These are phyloP conservation scores for Sweltsa coloradensis DNA, from an alignment of 1,140 invertebrate genomes.

Conservation along the genomic window DNA sequence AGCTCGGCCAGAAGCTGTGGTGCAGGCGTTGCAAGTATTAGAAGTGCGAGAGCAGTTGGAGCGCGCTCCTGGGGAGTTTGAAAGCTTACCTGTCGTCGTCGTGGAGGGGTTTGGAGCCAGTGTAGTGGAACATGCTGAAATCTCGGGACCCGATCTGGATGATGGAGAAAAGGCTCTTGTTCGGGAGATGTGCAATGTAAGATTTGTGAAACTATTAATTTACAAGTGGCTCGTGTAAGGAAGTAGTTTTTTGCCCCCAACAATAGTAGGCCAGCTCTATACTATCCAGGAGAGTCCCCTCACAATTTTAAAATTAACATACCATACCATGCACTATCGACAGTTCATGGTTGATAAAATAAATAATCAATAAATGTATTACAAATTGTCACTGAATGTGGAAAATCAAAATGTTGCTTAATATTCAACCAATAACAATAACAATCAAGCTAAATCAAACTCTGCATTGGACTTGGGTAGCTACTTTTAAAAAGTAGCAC, in stretches of 20 bases:
- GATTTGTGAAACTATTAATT: constrained; percentile 21
- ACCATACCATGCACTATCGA: background rate
- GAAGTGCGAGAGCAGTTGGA: constrained; percentile 84
- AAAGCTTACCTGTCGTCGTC: background rate
- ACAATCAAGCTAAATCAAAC: too few species aligned
- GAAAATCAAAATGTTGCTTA: too few species aligned
- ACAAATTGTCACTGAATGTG: background rate
- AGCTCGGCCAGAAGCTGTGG: constrained; percentile 72
- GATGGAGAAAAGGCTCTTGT: constrained; percentile 87
- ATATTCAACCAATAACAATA: too few species aligned
- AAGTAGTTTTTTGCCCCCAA: background rate
- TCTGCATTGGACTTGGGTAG: too few species aligned
- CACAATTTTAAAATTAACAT: background rate
- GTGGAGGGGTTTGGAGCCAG: background rate
- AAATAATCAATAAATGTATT: background rate
- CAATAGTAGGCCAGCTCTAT: background rate
- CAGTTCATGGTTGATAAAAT: background rate
- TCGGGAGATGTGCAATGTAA: constrained; percentile 92
- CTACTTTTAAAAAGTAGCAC: too few species aligned
- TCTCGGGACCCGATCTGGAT: constrained; percentile 48
- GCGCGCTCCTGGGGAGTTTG: constrained; percentile 36
- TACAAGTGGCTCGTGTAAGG: background rate
- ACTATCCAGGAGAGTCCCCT: background rate
- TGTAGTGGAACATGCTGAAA: constrained; percentile 6
- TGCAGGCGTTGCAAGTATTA: constrained; percentile 77